Evolutionary conservation across 2,797 vertebrate species (phyloP).

Genomic region (Gila robusta): DNA sequence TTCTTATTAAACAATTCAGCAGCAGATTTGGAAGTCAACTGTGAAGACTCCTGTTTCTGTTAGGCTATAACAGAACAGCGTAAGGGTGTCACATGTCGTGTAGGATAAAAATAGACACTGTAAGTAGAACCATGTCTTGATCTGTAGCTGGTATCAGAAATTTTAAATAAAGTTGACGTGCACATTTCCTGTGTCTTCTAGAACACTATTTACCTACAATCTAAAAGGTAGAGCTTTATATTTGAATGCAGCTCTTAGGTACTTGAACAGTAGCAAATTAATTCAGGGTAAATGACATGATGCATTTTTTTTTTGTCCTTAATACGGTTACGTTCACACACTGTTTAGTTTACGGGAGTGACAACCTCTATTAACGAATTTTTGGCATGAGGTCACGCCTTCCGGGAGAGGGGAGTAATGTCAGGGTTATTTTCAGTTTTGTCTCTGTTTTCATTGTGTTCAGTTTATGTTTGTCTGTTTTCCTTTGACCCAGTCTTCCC

Average conservation of each 20-base stretch:
- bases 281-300: neutral
- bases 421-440: too few species aligned
- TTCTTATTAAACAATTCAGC: constrained; percentile 13
- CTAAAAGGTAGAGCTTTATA: neutral
- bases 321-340: too few species aligned
- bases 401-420: too few species aligned
- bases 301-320: neutral
- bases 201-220: neutral
- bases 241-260: constrained; percentile 25
- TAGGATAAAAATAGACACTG: constrained; percentile 37
- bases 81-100: neutral
- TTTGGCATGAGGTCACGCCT: too few species aligned
- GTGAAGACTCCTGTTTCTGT: constrained; percentile 4
- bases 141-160: constrained; percentile 20
- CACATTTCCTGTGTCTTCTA: constrained; percentile 18
- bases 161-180: constrained; percentile 37
- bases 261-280: too few species aligned
- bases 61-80: neutral
- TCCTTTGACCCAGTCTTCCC: neutral
- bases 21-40: neutral
- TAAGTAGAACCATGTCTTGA: constrained; percentile 22
- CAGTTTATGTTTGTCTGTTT: neutral
- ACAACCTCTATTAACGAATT: too few species aligned
- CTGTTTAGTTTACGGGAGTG: too few species aligned
- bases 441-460: neutral